Conservation (phyloP, 2,113 vertebrate species). For the Loxodonta africana region DNA sequence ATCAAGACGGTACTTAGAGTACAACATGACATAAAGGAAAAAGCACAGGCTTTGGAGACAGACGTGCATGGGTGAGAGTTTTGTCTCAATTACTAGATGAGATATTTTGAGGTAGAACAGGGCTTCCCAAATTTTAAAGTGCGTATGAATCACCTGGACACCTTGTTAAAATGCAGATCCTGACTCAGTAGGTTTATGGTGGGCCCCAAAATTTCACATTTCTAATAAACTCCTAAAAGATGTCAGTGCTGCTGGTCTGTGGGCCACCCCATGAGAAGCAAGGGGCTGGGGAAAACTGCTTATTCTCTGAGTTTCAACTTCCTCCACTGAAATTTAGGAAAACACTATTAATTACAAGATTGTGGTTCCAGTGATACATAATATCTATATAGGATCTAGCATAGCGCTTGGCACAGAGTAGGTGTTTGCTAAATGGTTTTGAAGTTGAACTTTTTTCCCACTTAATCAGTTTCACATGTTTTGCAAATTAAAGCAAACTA, state of each 20-base stretch:
- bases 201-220: background rate
- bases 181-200: background rate
- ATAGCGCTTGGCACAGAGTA: background rate
- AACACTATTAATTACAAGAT: background rate
- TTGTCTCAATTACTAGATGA: background rate
- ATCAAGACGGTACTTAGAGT: background rate
- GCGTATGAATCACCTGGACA: background rate
- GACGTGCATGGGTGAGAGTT: background rate
- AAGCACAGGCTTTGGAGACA: background rate
- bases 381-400: background rate
- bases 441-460: background rate
- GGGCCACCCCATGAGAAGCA: background rate
- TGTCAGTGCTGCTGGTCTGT: background rate
- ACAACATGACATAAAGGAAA: fast-evolving
- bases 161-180: background rate
- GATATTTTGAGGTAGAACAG: background rate
- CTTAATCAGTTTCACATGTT: background rate
- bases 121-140: background rate
- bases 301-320: background rate
- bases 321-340: background rate
- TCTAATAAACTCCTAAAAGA: background rate
- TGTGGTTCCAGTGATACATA: background rate
- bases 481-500: background rate
- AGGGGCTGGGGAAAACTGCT: background rate
- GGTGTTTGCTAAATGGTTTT: background rate